Base-by-base conservation (phyloP, 2,888 invertebrate species). In the Onchidella celtica region DNA sequence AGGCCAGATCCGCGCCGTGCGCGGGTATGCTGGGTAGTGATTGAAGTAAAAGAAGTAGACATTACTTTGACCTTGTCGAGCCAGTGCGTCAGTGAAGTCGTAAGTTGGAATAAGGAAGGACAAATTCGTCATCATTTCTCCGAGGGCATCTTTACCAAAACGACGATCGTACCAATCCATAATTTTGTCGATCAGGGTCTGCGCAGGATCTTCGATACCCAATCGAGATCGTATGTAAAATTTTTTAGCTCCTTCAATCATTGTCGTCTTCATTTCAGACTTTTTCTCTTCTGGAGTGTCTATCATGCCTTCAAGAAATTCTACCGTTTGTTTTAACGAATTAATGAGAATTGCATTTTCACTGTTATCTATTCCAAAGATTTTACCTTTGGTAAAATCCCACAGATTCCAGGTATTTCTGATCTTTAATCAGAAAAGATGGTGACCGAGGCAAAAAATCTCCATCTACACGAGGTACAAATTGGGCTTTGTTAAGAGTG, bases 1-100 rank as follows among this genome's bases (percentile, higher is more conserved):
- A 77, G 9, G 34, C 3, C 11, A 77, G 29, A 24, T 77, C 77
- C 11, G 68, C 24, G n/a, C 38, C 77, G 24, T 77, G 77, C 1
- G 36, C 27, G 24, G 40, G 32, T 38, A 66, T 17, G 11, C 3
- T 11, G 77, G 77, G 66, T 40, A 77, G 68, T 77, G 63, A 34
- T 77, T 66, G 36, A 77, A 77, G 55, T 77, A 68, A 3, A 77
- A 32, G n/a, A 77, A 32, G 36, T 57, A 68, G 27, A 24, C 63
- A 2, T 65, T 38, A 21, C 21, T 38, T 4, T 4, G 6, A 2
- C 36, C 21, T 1, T 40, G n/a, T 59, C 40, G 34, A 29, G 73
- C 17, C 9, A 32, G 9, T n/a, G 66, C 63, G 21, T 63, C 34
- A 32, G 68, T 17, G 34, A 47, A 55, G 24, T 77, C 66, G 40